These are phyloP conservation scores for Ammospiza nelsoni DNA, from an alignment of 2,113 vertebrate genomes.

Conservation along the genomic window DNA sequence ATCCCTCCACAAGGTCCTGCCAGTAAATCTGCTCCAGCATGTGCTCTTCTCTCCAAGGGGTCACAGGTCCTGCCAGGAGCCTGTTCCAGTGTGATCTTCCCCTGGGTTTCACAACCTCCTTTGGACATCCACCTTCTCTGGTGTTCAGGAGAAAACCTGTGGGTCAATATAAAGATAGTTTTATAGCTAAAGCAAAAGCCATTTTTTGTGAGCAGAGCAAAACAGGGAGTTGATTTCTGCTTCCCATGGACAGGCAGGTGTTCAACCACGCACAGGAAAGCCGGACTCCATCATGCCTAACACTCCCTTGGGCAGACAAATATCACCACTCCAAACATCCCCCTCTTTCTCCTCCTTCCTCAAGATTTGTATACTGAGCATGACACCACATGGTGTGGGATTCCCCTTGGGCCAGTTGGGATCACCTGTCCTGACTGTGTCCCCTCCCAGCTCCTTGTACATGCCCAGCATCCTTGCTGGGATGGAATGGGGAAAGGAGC, in stretches of 20 bases:
- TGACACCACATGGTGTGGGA: no score
- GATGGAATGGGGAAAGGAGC: no score
- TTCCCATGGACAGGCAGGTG: neutral
- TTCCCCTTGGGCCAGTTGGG: no score
- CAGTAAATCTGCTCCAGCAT: neutral
- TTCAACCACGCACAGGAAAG: neutral
- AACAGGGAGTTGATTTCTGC: neutral
- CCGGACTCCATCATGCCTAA: accelerated
- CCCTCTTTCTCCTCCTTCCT: neutral
- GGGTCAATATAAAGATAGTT: neutral
- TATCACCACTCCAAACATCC: neutral
- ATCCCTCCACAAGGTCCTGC: no score
- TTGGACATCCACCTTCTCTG: neutral
- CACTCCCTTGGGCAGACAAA: neutral
- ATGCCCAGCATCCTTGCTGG: no score
- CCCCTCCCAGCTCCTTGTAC: no score
- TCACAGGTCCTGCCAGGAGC: neutral
- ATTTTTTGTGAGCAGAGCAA: neutral
- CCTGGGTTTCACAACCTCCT: neutral
- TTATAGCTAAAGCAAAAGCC: neutral
- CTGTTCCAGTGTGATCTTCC: neutral
- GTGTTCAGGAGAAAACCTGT: neutral
- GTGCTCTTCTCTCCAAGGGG: neutral
- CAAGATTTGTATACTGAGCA: neutral
- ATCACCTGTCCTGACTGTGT: accelerated